Evolutionary conservation across 1,140 invertebrate genomes (phyloP).

Genomic region (Ostrea denselamellosa): DNA sequence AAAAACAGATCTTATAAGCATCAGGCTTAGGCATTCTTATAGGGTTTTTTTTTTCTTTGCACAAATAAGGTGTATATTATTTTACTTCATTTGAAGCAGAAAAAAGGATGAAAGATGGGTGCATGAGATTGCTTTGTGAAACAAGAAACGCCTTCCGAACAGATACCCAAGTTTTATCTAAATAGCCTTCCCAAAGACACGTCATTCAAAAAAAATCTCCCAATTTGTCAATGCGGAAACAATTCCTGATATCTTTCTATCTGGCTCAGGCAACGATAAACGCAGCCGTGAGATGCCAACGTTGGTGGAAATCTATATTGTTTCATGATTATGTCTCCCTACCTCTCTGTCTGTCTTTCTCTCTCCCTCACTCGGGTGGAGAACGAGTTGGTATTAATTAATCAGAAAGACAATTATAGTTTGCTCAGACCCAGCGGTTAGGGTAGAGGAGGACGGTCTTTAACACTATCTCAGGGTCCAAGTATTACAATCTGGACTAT

Average conservation of each 20-base stretch:
- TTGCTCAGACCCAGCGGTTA: not conserved
- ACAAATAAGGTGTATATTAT: not conserved
- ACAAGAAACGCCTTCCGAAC: conserved; percentile 51
- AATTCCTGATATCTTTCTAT: conserved; percentile 38
- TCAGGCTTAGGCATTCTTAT: conserved; percentile 4
- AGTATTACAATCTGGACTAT: not conserved
- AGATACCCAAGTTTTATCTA: conserved; percentile 46
- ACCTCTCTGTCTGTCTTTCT: too few relatives aligned
- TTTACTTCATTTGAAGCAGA: conserved; percentile 36
- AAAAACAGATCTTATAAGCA: not conserved
- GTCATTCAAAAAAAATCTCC: conserved; percentile 38
- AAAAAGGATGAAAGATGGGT: conserved; percentile 28
- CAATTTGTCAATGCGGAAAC: conserved; percentile 39
- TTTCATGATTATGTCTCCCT: not conserved
- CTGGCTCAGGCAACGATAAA: not conserved
- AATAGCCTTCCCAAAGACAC: conserved; percentile 28
- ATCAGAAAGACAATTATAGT: conserved; percentile 17
- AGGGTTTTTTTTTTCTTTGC: too few relatives aligned
- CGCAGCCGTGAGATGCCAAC: conserved; percentile 1
- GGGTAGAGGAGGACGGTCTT: not conserved
- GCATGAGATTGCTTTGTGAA: conserved; percentile 41
- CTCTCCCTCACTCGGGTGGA: conserved; percentile 8
- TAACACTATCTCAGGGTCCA: not conserved
- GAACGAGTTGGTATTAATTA: conserved; percentile 24
- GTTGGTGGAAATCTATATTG: conserved; percentile 23